Evolutionary conservation across 2,888 invertebrate genomes (phyloP).

Genomic region (Eristalis arbustorum): DNA sequence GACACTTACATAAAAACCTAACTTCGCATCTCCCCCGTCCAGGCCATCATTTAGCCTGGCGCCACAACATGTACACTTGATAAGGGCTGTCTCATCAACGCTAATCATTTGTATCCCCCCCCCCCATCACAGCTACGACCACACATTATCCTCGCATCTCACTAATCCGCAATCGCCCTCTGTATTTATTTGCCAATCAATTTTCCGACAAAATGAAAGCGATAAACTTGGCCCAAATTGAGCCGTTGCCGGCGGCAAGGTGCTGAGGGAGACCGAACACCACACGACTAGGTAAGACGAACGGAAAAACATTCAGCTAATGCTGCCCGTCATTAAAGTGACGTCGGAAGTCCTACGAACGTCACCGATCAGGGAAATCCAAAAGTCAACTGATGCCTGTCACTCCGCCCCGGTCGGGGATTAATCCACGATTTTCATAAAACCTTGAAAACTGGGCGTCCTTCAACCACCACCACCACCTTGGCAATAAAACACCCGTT

Average conservation of each 20-base stretch:
- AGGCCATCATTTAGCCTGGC: constrained; percentile 6
- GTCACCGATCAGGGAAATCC: constrained; percentile 25
- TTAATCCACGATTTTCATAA: constrained; percentile 51
- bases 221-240: constrained; percentile 25
- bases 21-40: constrained; percentile 29
- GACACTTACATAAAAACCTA: constrained; percentile 43
- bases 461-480: constrained; percentile 33
- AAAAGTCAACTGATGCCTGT: constrained; percentile 62
- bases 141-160: constrained; percentile 23
- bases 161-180: constrained; percentile 32
- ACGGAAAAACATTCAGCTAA: constrained; percentile 10
- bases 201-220: constrained; percentile 21
- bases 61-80: constrained; percentile 23
- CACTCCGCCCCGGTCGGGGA: constrained; percentile 45
- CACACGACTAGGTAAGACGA: background rate
- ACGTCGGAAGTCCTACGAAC: constrained; percentile 8
- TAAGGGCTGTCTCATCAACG: constrained; percentile 30
- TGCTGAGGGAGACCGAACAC: constrained; percentile 11
- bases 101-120: constrained; percentile 40
- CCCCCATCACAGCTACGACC: constrained; percentile 9
- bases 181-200: constrained; percentile 39
- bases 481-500: constrained; percentile 1
- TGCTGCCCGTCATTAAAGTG: constrained; percentile 34
- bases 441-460: constrained; percentile 50
- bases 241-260: background rate